phyloP scores from a whole-genome alignment of 2,797 vertebrate genomes.

The Aselliscus stoliczkanus region DNA sequence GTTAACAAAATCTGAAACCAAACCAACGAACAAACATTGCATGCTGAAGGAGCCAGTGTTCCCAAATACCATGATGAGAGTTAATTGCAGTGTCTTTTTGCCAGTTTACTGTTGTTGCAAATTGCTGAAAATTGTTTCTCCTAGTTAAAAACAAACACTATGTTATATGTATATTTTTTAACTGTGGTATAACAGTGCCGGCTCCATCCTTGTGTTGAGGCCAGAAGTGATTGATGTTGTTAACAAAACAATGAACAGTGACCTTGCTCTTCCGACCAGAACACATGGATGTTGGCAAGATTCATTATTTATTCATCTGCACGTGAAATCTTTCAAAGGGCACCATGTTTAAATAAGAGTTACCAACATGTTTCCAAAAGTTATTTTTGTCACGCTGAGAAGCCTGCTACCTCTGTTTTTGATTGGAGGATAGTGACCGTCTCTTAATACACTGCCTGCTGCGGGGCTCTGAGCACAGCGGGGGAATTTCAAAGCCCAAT shows the following conservation, averaged over 20 bases:
- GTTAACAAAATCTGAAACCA: conserved; percentile 5
- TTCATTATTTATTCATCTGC: conserved; percentile 32
- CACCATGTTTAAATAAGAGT: conserved; percentile 21
- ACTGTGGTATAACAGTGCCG: background rate
- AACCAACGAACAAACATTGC: background rate
- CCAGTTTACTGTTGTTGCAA: background rate
- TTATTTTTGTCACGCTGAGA: background rate
- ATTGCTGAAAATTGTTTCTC: conserved; percentile 16
- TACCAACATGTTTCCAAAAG: background rate
- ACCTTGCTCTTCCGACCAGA: conserved; percentile 4
- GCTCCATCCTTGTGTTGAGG: background rate
- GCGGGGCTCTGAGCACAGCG: background rate
- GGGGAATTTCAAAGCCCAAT: background rate
- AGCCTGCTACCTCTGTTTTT: background rate
- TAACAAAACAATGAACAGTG: background rate
- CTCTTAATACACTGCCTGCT: background rate
- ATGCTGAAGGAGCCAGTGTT: background rate
- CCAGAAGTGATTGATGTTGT: background rate
- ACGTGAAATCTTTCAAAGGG: background rate
- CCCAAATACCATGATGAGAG: background rate
- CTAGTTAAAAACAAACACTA: background rate
- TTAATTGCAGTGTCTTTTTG: background rate
- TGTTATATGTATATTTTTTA: background rate
- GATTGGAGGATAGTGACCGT: background rate
- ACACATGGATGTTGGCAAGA: background rate